Evolutionary conservation across 2,113 vertebrate species (phyloP).

Genomic region (Crotalus horridus): DNA sequence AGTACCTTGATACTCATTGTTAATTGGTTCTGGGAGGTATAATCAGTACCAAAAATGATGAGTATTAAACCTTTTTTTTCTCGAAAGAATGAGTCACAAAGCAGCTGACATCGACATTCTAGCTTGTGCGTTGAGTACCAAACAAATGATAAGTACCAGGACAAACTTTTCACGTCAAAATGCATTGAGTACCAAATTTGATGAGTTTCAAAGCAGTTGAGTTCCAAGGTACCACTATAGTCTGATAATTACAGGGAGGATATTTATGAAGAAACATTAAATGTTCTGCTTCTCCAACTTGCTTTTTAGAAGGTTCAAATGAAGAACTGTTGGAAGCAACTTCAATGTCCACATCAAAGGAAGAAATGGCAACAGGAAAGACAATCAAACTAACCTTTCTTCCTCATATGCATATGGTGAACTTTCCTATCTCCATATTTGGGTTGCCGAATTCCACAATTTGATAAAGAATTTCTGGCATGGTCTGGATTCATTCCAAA

Average conservation of each 20-base stretch:
- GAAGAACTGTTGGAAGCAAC: background rate
- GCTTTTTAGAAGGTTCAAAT: background rate
- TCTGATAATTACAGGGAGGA: background rate
- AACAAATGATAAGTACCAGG: background rate
- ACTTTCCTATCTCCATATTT: constrained; percentile 98
- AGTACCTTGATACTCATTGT: background rate
- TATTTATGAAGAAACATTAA: background rate
- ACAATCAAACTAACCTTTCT: constrained; percentile 78
- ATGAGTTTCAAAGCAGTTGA: background rate
- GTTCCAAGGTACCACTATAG: background rate
- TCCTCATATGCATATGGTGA: constrained; percentile 99
- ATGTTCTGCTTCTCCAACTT: background rate
- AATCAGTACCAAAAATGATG: background rate
- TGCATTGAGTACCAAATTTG: background rate
- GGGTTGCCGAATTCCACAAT: constrained; percentile 96
- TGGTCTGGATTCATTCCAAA: constrained; percentile 99
- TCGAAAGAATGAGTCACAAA: background rate
- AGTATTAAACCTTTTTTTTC: background rate
- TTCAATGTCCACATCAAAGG: background rate
- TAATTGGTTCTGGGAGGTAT: background rate
- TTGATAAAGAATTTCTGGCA: constrained; percentile 95
- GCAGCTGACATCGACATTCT: background rate
- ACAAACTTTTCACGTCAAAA: background rate
- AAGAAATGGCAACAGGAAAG: background rate
- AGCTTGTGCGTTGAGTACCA: background rate